Base-by-base conservation (phyloP, 2,888 invertebrate genomes). In the Nemotelus pantherinus region DNA sequence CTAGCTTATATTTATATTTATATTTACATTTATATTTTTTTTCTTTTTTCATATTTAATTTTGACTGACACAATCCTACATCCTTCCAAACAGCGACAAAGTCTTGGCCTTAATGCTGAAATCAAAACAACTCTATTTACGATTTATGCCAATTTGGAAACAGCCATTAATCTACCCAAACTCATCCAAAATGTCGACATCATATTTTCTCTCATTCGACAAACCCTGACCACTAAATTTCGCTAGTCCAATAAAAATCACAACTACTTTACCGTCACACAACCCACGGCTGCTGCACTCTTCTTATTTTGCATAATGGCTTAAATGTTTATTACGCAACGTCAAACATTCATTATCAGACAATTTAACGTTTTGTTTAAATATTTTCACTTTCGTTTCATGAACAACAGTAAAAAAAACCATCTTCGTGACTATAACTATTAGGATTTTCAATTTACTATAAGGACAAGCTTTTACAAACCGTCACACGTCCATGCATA, bases 341-440 rank as follows among this genome's bases (percentile, higher is more conserved):
- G n/a, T 67, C 5, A 67, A 67, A 67, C 67, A 67, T 50, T 50
- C 67, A 67, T 67, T 45, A 67, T 39, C 25, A 25, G 4, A 50
- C 67, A 67, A 67, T 67, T 67, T 50, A 67, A 55, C 57, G 72
- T 47, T 47, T 58, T 45, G 47, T 58, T 72, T 45, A 53, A 58
- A 72, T 70, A 55, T 72, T 72, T 72, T 72, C 72, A 72, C 72
- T 72, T 72, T 72, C 72, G 45, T 53, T 71, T 72, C 45, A 72
- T 41, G 57, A 25, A 25, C 25, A 25, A 65, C 57, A 7, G 57
- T 25, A 10, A 25, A 25, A n/a, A 25, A 25, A 25, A 3, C n/a
- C 0, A 50, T 50, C 48, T 67, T 67, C 67, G 67, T 67, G 67
- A 67, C 67, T 9, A 48, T 50, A 48, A 67, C 67, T 48, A 67